These are phyloP conservation scores for Goniozus legneri DNA, from an alignment of 1,140 invertebrate species.

Conservation along the genomic window DNA sequence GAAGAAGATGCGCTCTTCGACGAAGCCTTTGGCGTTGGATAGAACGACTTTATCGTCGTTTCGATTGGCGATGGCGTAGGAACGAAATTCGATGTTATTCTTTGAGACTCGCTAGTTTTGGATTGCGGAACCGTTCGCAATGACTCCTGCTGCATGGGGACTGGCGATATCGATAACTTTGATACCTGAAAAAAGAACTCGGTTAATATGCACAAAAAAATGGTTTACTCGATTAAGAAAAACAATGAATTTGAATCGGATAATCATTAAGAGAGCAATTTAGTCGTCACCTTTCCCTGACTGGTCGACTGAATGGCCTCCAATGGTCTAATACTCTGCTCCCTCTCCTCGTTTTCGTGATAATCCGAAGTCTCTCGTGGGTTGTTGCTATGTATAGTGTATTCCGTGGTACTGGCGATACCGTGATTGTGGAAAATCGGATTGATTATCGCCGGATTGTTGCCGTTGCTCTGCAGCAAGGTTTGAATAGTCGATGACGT, in stretches of 20 bases:
- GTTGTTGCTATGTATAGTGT: conserved; percentile 40
- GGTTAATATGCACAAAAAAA: neutral
- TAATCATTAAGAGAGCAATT: neutral
- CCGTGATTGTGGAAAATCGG: conserved; percentile 46
- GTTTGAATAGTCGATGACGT: conserved; percentile 47
- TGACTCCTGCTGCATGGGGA: conserved; percentile 31
- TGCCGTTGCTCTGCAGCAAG: conserved; percentile 38
- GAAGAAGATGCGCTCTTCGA: conserved; percentile 11
- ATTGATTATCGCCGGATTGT: conserved; percentile 40
- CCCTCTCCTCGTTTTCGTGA: conserved; percentile 24
- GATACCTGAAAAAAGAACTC: conserved; percentile 31
- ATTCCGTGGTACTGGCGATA: conserved; percentile 44
- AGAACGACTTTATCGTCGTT: conserved; percentile 34
- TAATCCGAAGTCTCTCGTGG: conserved; percentile 43
- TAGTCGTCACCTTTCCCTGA: conserved; percentile 42
- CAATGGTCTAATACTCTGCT: conserved; percentile 31
- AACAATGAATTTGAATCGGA: neutral
- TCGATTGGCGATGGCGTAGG: conserved; percentile 32
- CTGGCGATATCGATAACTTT: conserved; percentile 45
- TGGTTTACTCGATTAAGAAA: neutral
- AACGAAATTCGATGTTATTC: conserved; percentile 32
- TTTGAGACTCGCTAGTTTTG: conserved; percentile 21
- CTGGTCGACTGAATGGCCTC: conserved; percentile 44
- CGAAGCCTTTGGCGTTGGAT: conserved; percentile 34
- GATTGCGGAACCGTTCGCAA: conserved; percentile 16